Evolutionary conservation across 2,888 invertebrate species (phyloP), one percentile per base, ranked within the genome.

Genomic region (Andrena minutula): DNA sequence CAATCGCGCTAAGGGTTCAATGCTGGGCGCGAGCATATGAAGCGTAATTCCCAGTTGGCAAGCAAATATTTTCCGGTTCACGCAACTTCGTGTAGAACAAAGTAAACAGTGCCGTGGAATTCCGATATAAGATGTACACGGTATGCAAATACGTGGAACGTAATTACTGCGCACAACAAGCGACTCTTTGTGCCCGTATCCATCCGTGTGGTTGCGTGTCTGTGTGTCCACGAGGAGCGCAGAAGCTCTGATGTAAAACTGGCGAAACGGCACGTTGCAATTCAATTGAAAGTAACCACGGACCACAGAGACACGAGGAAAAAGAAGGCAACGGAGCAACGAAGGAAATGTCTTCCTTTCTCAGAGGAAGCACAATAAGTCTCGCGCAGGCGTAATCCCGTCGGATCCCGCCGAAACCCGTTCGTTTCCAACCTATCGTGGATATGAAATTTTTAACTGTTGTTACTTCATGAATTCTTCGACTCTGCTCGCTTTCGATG

Each of bases 361-460:
- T 26, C n/a, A 20, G 10, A 41, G 68, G 53, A 61, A 73, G 35
- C n/a, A 58, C 26, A 72, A 28, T 79, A 78, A 78, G 56, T 49
- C 58, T 35, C 23, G 64, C 12, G 32, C 26, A 49, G 16, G 30
- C 20, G 61, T n/a, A 75, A 10, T 26, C 2, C 51, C 30, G 23
- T 49, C 64, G 75, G 65, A 75, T 56, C 56, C 41, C 35, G 35
- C 28, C 12, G 49, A 49, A 41, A 16, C 41, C 32, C 12, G 41
- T 41, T 61, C 65, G 8, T 41, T 51, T 28, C 35, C 47, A 12
- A n/a, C 58, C 7, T 63, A 73, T 60, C 53, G 47, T 41, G 56
- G 6, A 26, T 58, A 58, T 73, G 47, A 70, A 58, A 74, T 78
- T 77, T 77, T 65, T 49, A 82, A 72, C 41, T 41, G 49, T 51